Evolutionary conservation across 2,888 invertebrate genomes (phyloP).

Genomic region (Chrysina gloriosa): DNA sequence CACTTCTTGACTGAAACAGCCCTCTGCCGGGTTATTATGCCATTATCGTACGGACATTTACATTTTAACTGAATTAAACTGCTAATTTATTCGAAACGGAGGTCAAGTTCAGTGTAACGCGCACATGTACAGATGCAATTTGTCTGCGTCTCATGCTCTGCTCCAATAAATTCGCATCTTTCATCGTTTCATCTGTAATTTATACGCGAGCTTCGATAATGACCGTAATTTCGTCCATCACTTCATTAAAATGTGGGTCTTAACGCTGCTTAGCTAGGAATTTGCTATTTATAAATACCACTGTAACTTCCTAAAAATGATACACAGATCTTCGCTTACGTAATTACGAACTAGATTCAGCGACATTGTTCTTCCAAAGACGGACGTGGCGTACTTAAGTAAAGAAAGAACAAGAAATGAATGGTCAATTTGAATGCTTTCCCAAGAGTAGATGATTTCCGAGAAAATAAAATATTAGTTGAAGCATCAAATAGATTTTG

Average conservation of each 20-base stretch:
- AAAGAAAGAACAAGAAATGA: too few species aligned
- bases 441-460: too few species aligned
- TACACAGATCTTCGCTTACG: too few species aligned
- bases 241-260: neutral
- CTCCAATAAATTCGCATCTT: conserved; percentile 36
- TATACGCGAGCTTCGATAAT: conserved; percentile 20
- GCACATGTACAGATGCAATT: conserved; percentile 32
- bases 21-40: conserved; percentile 41
- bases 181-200: conserved; percentile 30
- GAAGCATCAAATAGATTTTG: too few species aligned
- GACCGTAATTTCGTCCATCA: conserved; percentile 18
- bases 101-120: conserved; percentile 33
- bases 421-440: too few species aligned
- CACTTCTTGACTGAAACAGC: conserved; percentile 42
- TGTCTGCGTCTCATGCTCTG: conserved; percentile 34
- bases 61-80: conserved; percentile 41
- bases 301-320: too few species aligned
- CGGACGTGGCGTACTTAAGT: too few species aligned
- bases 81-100: conserved; percentile 39
- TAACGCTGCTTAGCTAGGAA: neutral
- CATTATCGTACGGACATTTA: conserved; percentile 41
- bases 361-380: too few species aligned
- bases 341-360: too few species aligned
- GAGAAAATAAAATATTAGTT: too few species aligned
- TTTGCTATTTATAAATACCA: neutral